These are phyloP conservation scores for Acipenser ruthenus DNA, from an alignment of 2,797 vertebrate genomes.

Conservation along the genomic window DNA sequence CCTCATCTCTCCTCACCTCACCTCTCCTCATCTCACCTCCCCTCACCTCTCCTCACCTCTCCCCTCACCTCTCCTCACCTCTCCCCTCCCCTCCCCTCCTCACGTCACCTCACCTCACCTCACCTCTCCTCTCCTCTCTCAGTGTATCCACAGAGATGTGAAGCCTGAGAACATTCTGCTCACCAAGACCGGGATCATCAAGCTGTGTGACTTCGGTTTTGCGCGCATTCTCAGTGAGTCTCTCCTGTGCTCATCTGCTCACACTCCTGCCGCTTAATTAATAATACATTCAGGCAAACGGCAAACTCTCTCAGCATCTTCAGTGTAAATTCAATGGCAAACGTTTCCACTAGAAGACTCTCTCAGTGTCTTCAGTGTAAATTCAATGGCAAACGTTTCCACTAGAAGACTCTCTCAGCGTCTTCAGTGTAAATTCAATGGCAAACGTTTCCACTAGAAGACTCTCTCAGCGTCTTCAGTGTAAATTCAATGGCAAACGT, in stretches of 20 bases:
- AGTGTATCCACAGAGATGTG: slow-evolving; percentile 76
- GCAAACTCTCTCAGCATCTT: slow-evolving; percentile 37
- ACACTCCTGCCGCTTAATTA: neutral
- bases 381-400: no score
- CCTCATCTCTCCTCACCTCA: no score
- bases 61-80: no score
- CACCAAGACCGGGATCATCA: slow-evolving; percentile 78
- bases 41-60: no score
- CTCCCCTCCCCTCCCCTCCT: neutral
- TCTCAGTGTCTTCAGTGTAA: no score
- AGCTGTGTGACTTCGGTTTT: slow-evolving; percentile 84
- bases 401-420: no score
- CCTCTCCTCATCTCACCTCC: no score
- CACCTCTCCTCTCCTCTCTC: neutral
- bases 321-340: slow-evolving; percentile 26
- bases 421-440: no score
- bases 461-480: no score
- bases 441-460: no score
- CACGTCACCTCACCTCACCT: neutral
- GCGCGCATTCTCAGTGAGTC: slow-evolving; percentile 77
- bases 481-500: no score
- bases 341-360: no score
- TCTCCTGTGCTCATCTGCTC: neutral
- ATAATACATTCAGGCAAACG: neutral
- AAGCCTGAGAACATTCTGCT: slow-evolving; percentile 87